Evolutionary conservation across 2,888 invertebrate species (phyloP).

Genomic region (Camponotus fellah): DNA sequence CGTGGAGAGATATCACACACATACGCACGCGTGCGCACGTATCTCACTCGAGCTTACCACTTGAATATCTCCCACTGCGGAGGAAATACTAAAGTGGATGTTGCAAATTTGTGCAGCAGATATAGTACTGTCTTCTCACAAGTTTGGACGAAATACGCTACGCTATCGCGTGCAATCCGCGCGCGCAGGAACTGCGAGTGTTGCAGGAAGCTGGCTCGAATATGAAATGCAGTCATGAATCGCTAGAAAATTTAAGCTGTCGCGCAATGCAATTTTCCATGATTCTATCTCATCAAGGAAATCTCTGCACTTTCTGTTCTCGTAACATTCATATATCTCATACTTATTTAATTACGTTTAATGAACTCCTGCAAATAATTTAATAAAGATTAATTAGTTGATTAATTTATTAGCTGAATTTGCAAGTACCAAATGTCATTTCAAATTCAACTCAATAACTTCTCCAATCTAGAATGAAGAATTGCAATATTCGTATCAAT

Average conservation of each 20-base stretch:
- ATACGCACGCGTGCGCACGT: slow-evolving; percentile 19
- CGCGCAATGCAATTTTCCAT: not conserved
- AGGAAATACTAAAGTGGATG: not conserved
- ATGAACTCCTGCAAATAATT: not conserved
- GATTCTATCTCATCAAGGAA: not conserved
- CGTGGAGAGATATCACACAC: slow-evolving; percentile 6
- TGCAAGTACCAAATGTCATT: not conserved
- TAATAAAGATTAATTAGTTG: not conserved
- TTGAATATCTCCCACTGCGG: slow-evolving; percentile 24
- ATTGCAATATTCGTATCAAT: not conserved
- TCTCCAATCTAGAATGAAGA: not conserved
- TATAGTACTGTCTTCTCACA: not conserved
- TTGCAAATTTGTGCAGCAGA: slow-evolving; percentile 15
- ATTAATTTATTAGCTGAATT: not conserved
- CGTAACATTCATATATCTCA: not conserved
- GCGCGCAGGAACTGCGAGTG: slow-evolving; percentile 22
- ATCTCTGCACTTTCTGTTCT: not conserved
- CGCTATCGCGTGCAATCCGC: slow-evolving; percentile 24
- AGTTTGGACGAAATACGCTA: slow-evolving; percentile 21
- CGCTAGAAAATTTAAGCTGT: not conserved
- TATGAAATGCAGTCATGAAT: not conserved
- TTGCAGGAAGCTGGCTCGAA: not conserved
- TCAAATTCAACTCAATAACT: not conserved
- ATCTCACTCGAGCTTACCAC: slow-evolving; percentile 32
- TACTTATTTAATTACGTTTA: not conserved